phyloP scores from a whole-genome alignment of 2,888 invertebrate genomes.

The Drosophila monieri region DNA sequence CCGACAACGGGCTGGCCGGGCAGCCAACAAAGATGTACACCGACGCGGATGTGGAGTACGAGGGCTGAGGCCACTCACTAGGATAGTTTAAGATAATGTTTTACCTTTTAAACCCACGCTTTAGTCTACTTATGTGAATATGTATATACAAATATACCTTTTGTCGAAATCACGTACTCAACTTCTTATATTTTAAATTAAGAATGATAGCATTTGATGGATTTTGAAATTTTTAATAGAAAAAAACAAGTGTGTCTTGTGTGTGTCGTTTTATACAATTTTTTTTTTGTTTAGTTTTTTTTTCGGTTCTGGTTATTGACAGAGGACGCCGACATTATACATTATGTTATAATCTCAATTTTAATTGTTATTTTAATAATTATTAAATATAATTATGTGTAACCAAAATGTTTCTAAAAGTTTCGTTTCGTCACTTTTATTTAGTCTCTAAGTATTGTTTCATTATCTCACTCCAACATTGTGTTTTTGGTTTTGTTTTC shows the following conservation, averaged over 20 bases:
- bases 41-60: conserved; percentile 76
- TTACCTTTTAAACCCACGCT: conserved; percentile 18
- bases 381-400: conserved; percentile 53
- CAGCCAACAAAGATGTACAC: conserved; percentile 74
- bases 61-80: conserved; percentile 36
- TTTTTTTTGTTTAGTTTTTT: conserved; percentile 28
- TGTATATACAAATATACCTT: neutral
- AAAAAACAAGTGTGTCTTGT: conserved; percentile 62
- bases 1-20: conserved; percentile 60
- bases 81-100: conserved; percentile 17
- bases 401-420: conserved; percentile 77
- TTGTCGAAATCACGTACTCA: no score
- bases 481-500: conserved; percentile 39
- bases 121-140: conserved; percentile 33
- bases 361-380: conserved; percentile 64
- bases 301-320: conserved; percentile 11
- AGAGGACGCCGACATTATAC: conserved; percentile 38
- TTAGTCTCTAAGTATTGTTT: conserved; percentile 83
- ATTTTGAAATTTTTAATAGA: conserved; percentile 68
- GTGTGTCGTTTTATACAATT: conserved; percentile 62
- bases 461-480: conserved; percentile 84
- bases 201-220: conserved; percentile 51
- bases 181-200: neutral
- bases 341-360: conserved; percentile 71
- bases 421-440: conserved; percentile 65